Percentiles rank a stretch among this genome's conserved stretches.
Conservation (phyloP, 2,797 vertebrate genomes). For the Melanotaenia nigrans region DNA sequence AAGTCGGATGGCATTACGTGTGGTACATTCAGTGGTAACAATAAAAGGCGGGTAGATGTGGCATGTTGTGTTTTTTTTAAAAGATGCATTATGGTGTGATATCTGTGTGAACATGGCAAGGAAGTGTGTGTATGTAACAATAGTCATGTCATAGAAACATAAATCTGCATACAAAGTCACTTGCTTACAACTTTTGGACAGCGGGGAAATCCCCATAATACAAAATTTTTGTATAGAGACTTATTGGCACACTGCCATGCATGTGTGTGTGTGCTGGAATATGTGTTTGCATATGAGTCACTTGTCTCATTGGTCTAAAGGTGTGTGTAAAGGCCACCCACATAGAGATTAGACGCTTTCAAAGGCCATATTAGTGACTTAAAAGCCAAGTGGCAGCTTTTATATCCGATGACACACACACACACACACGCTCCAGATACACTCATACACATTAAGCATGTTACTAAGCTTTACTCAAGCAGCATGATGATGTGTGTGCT, state of each 20-base stretch:
- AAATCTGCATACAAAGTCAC: not conserved
- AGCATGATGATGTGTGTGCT: slow-evolving; percentile 33
- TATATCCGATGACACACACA: slow-evolving; percentile 41
- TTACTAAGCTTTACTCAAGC: slow-evolving; percentile 69
- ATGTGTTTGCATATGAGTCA: slow-evolving; percentile 37
- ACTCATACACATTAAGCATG: slow-evolving; percentile 47
- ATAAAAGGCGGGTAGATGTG: not conserved
- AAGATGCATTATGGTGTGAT: slow-evolving; percentile 1
- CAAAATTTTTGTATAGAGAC: not conserved
- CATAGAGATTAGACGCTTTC: slow-evolving; percentile 55
- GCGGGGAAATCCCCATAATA: not conserved
- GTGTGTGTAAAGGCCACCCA: slow-evolving; percentile 13
- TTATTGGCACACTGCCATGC: not conserved
- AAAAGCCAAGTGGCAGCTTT: slow-evolving; percentile 74
- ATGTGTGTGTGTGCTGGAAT: slow-evolving; percentile 30
- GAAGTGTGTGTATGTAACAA: not conserved
- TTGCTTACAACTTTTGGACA: not conserved
- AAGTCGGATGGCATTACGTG: not conserved
- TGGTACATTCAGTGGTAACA: too few relatives aligned
- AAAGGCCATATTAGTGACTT: slow-evolving; percentile 71
- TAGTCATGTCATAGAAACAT: not conserved
- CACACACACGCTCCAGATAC: slow-evolving; percentile 26
- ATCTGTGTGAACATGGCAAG: not conserved
- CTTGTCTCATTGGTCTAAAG: slow-evolving; percentile 26
- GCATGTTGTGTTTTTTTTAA: not conserved